A percentile compares a stretch with the other conserved stretches of the same genome.
These are phyloP conservation scores for Boleophthalmus pectinirostris DNA, from an alignment of 2,113 vertebrate genomes.

Conservation along the genomic window DNA sequence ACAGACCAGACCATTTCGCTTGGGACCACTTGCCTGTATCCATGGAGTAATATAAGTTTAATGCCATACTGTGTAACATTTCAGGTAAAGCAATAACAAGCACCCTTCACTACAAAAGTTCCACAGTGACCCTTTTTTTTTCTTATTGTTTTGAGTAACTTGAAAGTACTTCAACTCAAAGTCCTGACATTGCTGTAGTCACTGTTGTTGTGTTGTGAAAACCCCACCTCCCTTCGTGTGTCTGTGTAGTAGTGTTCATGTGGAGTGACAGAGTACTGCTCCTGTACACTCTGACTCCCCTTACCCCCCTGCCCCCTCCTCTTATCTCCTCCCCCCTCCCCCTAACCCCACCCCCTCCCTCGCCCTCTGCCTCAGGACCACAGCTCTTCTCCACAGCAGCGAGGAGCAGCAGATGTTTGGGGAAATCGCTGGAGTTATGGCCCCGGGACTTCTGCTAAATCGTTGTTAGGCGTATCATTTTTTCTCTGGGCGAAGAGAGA, in stretches of 20 bases:
- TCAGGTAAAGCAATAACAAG: too few species aligned
- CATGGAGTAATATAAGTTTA: too few species aligned
- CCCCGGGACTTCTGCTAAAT: conserved; percentile 38
- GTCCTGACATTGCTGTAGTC: not conserved
- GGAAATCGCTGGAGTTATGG: conserved; percentile 41
- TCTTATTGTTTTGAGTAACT: too few species aligned
- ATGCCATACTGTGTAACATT: too few species aligned
- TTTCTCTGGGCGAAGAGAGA: conserved; percentile 19
- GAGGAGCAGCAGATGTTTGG: conserved; percentile 56
- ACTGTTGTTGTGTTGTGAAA: not conserved
- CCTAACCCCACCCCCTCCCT: conserved; percentile 11
- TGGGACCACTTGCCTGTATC: too few species aligned
- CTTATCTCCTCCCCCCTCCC: conserved; percentile 14
- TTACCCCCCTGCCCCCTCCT: conserved; percentile 17
- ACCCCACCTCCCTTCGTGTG: not conserved
- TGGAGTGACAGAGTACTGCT: conserved; percentile 40
- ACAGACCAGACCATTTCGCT: too few species aligned
- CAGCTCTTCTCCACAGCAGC: conserved; percentile 56
- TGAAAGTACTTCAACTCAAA: not conserved
- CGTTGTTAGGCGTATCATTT: conserved; percentile 49
- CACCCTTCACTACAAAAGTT: too few species aligned
- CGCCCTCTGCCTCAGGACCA: conserved; percentile 37
- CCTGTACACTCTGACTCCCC: conserved; percentile 42
- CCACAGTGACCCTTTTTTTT: too few species aligned
- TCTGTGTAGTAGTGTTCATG: conserved; percentile 10